These are phyloP conservation scores for Lymantria dispar DNA, from an alignment of 2,888 invertebrate species.

Conservation along the genomic window DNA sequence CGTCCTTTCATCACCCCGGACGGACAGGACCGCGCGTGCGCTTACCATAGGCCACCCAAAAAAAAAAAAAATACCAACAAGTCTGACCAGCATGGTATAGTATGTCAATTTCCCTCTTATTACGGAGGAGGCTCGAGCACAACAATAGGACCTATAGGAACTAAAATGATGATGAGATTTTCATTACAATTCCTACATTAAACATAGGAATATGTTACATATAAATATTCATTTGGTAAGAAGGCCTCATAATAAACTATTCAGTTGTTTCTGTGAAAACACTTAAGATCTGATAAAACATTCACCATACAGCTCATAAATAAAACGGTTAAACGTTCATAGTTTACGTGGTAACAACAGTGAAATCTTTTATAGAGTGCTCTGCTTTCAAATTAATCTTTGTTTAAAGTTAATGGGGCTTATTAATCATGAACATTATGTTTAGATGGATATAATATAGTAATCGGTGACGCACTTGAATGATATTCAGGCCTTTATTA, in stretches of 20 bases:
- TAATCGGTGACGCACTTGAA: conserved; percentile 66
- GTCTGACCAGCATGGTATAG: no score
- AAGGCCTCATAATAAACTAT: conserved; percentile 6
- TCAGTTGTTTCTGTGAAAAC: conserved; percentile 11
- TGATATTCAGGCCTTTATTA: conserved; percentile 65
- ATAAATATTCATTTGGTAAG: background rate
- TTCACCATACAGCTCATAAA: conserved; percentile 13
- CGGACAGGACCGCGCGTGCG: no score
- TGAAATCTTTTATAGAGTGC: conserved; percentile 37
- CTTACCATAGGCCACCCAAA: no score
- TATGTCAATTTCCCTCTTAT: no score
- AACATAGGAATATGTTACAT: background rate
- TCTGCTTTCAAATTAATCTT: conserved; percentile 68
- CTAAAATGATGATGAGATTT: no score
- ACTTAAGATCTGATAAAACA: conserved; percentile 15
- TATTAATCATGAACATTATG: conserved; percentile 75
- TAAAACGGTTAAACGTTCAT: conserved; percentile 8
- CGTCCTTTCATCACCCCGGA: no score
- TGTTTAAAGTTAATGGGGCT: conserved; percentile 74
- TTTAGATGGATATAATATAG: conserved; percentile 69
- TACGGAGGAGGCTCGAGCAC: no score
- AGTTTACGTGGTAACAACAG: conserved; percentile 36
- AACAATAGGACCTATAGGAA: no score
- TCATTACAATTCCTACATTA: background rate
- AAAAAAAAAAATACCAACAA: no score